Percentiles rank a stretch among this genome's conserved stretches.
These are phyloP conservation scores for Trachelus tabidus DNA, from an alignment of 2,888 invertebrate genomes.

Conservation along the genomic window DNA sequence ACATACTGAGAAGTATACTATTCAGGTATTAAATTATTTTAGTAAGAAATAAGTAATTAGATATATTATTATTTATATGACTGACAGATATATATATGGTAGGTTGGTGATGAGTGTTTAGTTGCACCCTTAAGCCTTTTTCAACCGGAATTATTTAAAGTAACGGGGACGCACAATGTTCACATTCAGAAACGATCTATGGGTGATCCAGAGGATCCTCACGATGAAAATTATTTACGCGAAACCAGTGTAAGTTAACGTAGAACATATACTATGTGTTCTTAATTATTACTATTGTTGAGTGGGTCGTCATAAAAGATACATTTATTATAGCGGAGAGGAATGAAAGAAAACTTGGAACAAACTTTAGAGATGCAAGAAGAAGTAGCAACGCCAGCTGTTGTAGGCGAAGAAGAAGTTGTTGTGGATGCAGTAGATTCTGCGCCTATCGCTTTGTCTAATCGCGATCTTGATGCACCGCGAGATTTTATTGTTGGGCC, in stretches of 20 bases:
- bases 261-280: background rate
- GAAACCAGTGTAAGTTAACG: slow-evolving; percentile 79
- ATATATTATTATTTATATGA: slow-evolving; percentile 1
- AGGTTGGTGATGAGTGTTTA: slow-evolving; percentile 92
- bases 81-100: slow-evolving; percentile 30
- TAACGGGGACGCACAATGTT: slow-evolving; percentile 81
- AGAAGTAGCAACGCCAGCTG: slow-evolving; percentile 64
- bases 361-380: slow-evolving; percentile 65
- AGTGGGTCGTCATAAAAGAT: background rate
- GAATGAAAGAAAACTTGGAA: slow-evolving; percentile 72
- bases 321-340: slow-evolving; percentile 66
- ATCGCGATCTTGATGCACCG: slow-evolving; percentile 58
- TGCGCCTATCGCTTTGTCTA: slow-evolving; percentile 58
- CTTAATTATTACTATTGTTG: background rate
- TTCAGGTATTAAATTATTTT: slow-evolving; percentile 68
- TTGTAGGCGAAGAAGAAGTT: slow-evolving; percentile 66
- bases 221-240: slow-evolving; percentile 90
- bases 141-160: slow-evolving; percentile 87
- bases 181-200: slow-evolving; percentile 77
- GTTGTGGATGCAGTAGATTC: slow-evolving; percentile 66
- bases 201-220: slow-evolving; percentile 92
- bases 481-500: slow-evolving; percentile 78
- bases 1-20: slow-evolving; percentile 77
- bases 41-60: background rate
- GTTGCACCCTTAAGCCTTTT: slow-evolving; percentile 91